Conservation (phyloP, 1,140 invertebrate species). For the Drosophila setifemur region DNA sequence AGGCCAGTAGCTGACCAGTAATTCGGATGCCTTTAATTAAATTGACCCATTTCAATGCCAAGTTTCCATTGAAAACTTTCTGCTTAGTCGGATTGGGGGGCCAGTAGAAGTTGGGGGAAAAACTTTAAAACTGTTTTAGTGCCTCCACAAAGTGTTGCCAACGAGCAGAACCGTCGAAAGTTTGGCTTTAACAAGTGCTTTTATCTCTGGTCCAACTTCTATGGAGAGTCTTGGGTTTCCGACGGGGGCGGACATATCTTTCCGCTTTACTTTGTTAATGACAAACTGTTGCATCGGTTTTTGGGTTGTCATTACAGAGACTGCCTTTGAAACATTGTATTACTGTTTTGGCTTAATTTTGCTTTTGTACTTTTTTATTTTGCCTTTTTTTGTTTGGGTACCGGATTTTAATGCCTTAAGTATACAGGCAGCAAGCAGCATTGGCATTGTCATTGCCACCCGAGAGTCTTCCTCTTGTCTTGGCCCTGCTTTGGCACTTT, state of each 20-base stretch:
- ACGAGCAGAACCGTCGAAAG: neutral
- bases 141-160: neutral
- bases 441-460: slow-evolving; percentile 68
- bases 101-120: neutral
- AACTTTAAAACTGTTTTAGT: slow-evolving; percentile 11
- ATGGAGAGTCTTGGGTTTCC: slow-evolving; percentile 5
- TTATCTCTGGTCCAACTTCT: too few species aligned
- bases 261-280: slow-evolving; percentile 6
- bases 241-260: too few species aligned
- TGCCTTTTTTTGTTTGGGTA: slow-evolving; percentile 18
- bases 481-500: slow-evolving; percentile 56
- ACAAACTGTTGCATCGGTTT: slow-evolving; percentile 29
- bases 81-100: neutral
- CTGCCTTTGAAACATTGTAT: slow-evolving; percentile 39
- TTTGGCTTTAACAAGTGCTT: neutral
- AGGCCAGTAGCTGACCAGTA: slow-evolving; percentile 3
- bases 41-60: slow-evolving; percentile 42
- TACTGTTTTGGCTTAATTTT: slow-evolving; percentile 16
- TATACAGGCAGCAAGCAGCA: slow-evolving; percentile 47
- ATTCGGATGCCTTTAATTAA: slow-evolving; percentile 52
- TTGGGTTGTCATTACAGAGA: slow-evolving; percentile 24
- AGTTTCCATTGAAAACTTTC: slow-evolving; percentile 39
- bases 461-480: slow-evolving; percentile 55
- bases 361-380: slow-evolving; percentile 10
- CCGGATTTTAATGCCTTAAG: slow-evolving; percentile 67